These are phyloP conservation scores for Diplodus sargus DNA, from an alignment of 2,797 vertebrate genomes.

Conservation along the genomic window DNA sequence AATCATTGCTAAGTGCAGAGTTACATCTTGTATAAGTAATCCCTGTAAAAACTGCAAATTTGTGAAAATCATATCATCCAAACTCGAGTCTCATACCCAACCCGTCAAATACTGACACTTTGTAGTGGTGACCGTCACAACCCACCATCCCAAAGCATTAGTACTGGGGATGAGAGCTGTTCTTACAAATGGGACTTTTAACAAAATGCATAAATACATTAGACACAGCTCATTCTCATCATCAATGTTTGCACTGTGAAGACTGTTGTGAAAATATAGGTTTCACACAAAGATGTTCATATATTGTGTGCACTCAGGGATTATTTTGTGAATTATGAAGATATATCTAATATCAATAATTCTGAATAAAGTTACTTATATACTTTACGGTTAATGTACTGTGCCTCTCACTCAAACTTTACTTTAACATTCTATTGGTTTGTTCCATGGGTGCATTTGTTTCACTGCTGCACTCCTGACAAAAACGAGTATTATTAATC, in stretches of 20 bases:
- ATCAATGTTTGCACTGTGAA: no score
- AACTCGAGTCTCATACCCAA: no score
- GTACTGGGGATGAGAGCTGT: no score
- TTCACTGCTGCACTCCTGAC: background rate
- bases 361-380: background rate
- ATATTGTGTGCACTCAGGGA: slow-evolving; percentile 1
- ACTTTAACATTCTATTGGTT: background rate
- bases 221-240: no score
- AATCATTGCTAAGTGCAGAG: no score
- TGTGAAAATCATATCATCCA: no score
- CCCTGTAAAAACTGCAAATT: no score
- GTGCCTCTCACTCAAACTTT: background rate
- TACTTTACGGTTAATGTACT: background rate
- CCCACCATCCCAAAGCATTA: no score
- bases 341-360: background rate
- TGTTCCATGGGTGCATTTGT: background rate
- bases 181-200: no score
- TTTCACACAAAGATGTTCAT: background rate
- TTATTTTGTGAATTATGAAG: background rate
- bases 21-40: background rate
- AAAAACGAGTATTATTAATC: background rate
- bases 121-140: no score
- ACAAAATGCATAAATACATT: no score
- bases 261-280: background rate
- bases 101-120: no score